These are phyloP conservation scores for Hedya salicella DNA, from an alignment of 2,888 invertebrate genomes.

Conservation along the genomic window DNA sequence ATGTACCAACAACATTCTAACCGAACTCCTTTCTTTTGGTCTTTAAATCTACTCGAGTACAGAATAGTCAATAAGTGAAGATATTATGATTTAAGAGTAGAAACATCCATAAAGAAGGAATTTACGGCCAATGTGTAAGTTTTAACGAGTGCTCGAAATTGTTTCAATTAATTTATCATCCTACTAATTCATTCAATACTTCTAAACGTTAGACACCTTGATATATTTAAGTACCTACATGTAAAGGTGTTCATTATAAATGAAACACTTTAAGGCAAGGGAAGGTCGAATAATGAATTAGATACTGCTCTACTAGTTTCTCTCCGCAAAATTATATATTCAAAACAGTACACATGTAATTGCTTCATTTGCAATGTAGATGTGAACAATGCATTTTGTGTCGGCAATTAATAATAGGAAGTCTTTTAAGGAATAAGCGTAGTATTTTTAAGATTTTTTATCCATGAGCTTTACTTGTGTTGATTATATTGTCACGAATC, in stretches of 20 bases:
- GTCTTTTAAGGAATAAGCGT: constrained; percentile 21
- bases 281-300: constrained; percentile 10
- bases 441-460: constrained; percentile 46
- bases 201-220: constrained; percentile 76
- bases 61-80: constrained; percentile 76
- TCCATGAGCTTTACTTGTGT: constrained; percentile 51
- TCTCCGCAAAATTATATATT: constrained; percentile 5
- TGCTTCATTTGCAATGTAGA: background rate
- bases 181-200: constrained; percentile 83
- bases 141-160: constrained; percentile 84
- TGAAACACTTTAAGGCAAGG: constrained; percentile 10
- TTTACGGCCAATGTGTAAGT: constrained; percentile 82
- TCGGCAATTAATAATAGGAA: background rate
- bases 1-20: constrained; percentile 66
- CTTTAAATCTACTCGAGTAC: constrained; percentile 78
- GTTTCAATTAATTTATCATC: constrained; percentile 77
- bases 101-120: constrained; percentile 77
- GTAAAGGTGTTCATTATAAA: constrained; percentile 47
- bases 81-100: constrained; percentile 73
- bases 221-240: constrained; percentile 76
- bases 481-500: constrained; percentile 17
- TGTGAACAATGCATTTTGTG: background rate
- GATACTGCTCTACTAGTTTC: constrained; percentile 9
- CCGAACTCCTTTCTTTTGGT: constrained; percentile 76
- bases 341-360: background rate